Conservation (phyloP, 2,888 invertebrate genomes). For the Plagodis dolabraria region DNA sequence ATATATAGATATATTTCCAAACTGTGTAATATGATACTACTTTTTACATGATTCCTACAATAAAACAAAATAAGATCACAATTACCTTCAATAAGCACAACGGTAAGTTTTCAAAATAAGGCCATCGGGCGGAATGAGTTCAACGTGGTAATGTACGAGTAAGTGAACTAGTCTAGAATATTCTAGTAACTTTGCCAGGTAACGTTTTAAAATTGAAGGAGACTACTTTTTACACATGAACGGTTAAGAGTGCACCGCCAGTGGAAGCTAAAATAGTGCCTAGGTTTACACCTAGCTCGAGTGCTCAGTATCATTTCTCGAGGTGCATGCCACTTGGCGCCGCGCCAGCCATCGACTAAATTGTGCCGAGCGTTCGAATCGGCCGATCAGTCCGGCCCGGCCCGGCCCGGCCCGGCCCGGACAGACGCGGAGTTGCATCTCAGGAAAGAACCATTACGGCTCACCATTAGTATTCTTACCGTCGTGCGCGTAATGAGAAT, state of each 20-base stretch:
- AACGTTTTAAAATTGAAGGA: slow-evolving; percentile 20
- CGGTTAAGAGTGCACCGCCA: slow-evolving; percentile 24
- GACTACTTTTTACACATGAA: slow-evolving; percentile 27
- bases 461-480: slow-evolving; percentile 32
- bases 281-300: slow-evolving; percentile 29
- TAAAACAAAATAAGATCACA: too few relatives aligned
- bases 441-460: slow-evolving; percentile 1
- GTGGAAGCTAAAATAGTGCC: slow-evolving; percentile 27
- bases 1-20: too few relatives aligned
- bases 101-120: too few relatives aligned
- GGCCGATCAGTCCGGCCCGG: slow-evolving; percentile 1
- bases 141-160: too few relatives aligned
- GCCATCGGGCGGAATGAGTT: too few relatives aligned
- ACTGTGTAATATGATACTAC: too few relatives aligned
- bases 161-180: not conserved
- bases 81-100: too few relatives aligned
- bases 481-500: slow-evolving; percentile 35
- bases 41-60: too few relatives aligned
- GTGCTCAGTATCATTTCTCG: slow-evolving; percentile 23
- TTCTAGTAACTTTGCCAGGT: slow-evolving; percentile 11
- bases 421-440: slow-evolving; percentile 1
- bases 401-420: not conserved
- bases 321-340: slow-evolving; percentile 27
- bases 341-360: slow-evolving; percentile 16
- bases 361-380: slow-evolving; percentile 8